Evolutionary conservation across 2,113 vertebrate genomes (phyloP).

Genomic region (Prionailurus bengalensis): DNA sequence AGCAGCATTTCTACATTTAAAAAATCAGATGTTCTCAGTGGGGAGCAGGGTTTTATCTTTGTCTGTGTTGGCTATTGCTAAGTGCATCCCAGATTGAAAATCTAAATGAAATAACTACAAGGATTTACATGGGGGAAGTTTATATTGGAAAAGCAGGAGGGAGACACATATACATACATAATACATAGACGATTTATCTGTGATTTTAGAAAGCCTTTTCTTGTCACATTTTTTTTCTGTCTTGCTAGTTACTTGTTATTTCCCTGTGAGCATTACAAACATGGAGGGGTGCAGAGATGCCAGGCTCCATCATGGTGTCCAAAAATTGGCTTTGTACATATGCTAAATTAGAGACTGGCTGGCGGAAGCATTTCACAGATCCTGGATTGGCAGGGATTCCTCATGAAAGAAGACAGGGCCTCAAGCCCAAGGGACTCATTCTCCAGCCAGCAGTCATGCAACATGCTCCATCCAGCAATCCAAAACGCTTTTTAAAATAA

Average conservation of each 20-base stretch:
- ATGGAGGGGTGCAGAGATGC: slow-evolving; percentile 87
- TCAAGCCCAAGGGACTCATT: slow-evolving; percentile 85
- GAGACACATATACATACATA: slow-evolving; percentile 64
- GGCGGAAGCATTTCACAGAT: slow-evolving; percentile 89
- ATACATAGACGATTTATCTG: slow-evolving; percentile 32
- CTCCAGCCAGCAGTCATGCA: slow-evolving; percentile 82
- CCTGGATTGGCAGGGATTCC: slow-evolving; percentile 88
- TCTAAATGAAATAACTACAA: slow-evolving; percentile 80
- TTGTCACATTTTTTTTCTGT: slow-evolving; percentile 83
- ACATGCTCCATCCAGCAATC: slow-evolving; percentile 80
- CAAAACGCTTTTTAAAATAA: slow-evolving; percentile 82
- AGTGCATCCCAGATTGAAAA: slow-evolving; percentile 86
- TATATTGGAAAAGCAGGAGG: slow-evolving; percentile 85
- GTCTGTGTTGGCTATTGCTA: slow-evolving; percentile 85
- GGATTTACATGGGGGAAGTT: slow-evolving; percentile 79
- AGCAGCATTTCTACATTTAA: slow-evolving; percentile 88
- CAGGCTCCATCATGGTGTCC: slow-evolving; percentile 87
- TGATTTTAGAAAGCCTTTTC: slow-evolving; percentile 70
- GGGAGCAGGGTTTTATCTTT: slow-evolving; percentile 85
- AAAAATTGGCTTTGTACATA: slow-evolving; percentile 91
- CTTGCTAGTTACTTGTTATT: slow-evolving; percentile 84
- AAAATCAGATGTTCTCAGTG: slow-evolving; percentile 87
- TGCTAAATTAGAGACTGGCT: slow-evolving; percentile 91
- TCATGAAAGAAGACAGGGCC: slow-evolving; percentile 87
- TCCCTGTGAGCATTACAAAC: slow-evolving; percentile 86